Percentiles rank a stretch among this genome's conserved stretches.
Evolutionary conservation across 2,888 invertebrate species (phyloP).

Genomic region (Coleophora flavipennella): DNA sequence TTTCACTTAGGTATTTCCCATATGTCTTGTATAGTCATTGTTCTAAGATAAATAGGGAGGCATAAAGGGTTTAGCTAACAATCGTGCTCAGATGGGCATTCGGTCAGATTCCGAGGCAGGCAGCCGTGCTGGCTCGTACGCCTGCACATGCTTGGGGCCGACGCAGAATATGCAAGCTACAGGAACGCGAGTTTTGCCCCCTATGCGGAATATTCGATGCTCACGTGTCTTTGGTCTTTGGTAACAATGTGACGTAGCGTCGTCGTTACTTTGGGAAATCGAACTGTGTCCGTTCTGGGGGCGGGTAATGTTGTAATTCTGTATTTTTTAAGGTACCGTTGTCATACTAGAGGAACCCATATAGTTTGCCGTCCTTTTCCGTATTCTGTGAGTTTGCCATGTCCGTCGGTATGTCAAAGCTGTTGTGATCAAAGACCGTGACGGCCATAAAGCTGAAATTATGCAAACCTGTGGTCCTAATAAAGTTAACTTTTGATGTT

Average conservation of each 20-base stretch:
- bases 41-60: conserved; percentile 31
- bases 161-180: conserved; percentile 44
- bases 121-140: conserved; percentile 65
- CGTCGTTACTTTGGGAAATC: not conserved
- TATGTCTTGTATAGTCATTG: conserved; percentile 18
- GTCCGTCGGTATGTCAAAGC: too few species aligned
- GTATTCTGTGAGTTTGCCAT: too few species aligned
- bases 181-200: conserved; percentile 57
- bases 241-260: conserved; percentile 4
- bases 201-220: conserved; percentile 63
- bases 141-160: conserved; percentile 55
- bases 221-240: conserved; percentile 3
- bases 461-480: too few species aligned
- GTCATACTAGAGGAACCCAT: too few species aligned
- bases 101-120: conserved; percentile 65
- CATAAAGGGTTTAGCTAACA: conserved; percentile 60
- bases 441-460: too few species aligned
- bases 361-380: too few species aligned
- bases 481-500: too few species aligned
- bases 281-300: not conserved
- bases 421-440: too few species aligned
- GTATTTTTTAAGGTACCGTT: too few species aligned
- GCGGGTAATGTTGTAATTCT: too few species aligned
- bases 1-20: too few species aligned
- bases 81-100: conserved; percentile 66